These are phyloP conservation scores for Trissonchulus latispiculum DNA, from an alignment of 2,888 invertebrate genomes.

Conservation along the genomic window DNA sequence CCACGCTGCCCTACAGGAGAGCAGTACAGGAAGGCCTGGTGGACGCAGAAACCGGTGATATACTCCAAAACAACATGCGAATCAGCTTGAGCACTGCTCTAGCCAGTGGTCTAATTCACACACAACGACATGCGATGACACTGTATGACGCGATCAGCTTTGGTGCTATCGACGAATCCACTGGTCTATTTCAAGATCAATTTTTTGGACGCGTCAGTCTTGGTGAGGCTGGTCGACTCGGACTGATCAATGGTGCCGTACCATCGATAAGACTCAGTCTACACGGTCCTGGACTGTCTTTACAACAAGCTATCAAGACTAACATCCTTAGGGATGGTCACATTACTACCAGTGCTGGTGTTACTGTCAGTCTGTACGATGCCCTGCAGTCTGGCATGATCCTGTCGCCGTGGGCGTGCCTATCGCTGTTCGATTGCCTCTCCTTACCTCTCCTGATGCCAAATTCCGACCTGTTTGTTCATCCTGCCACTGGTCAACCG, in stretches of 20 bases:
- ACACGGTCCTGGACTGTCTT: not conserved
- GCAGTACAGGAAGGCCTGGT: slow-evolving; percentile 59
- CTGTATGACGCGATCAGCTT: not conserved
- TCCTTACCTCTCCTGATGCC: not conserved
- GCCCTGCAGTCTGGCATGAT: slow-evolving; percentile 3
- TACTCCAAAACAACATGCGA: no score
- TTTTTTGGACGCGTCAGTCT: not conserved
- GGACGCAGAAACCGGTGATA: slow-evolving; percentile 56
- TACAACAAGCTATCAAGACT: not conserved
- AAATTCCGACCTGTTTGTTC: slow-evolving; percentile 47
- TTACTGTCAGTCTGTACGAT: not conserved
- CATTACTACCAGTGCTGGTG: not conserved
- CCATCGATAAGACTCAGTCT: no score
- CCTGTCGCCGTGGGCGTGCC: not conserved
- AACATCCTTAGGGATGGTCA: not conserved
- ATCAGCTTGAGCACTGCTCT: slow-evolving; percentile 64
- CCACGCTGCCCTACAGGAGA: not conserved
- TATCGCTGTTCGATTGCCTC: not conserved
- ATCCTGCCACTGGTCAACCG: slow-evolving; percentile 62
- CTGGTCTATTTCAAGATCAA: no score
- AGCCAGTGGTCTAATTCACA: slow-evolving; percentile 55
- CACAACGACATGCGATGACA: not conserved
- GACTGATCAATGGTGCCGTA: not conserved
- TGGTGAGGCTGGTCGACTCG: not conserved
- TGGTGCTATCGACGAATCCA: not conserved